Evolutionary conservation across 2,888 invertebrate species (phyloP).

Genomic region (Drosophila birchii): DNA sequence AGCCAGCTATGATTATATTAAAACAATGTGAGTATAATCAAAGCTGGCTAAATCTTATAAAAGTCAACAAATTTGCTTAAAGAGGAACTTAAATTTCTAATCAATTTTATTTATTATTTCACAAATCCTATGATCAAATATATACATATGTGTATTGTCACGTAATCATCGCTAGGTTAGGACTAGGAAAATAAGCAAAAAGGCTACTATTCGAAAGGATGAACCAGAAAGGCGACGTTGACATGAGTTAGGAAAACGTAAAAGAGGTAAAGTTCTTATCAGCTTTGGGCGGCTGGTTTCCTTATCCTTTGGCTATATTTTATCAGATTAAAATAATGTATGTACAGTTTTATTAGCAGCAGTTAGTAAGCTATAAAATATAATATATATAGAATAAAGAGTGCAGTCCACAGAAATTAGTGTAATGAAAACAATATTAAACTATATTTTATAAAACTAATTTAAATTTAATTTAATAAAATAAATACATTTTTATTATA

Average conservation of each 20-base stretch:
- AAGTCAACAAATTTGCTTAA: not conserved
- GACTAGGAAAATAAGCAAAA: not conserved
- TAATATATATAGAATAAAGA: too few relatives aligned
- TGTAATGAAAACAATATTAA: too few relatives aligned
- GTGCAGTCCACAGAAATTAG: not conserved
- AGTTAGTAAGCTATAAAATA: not conserved
- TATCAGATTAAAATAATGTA: not conserved
- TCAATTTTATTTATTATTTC: too few relatives aligned
- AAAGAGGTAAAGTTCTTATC: conserved; percentile 1
- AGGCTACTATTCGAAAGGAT: not conserved
- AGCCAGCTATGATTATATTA: not conserved
- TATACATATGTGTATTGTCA: too few relatives aligned
- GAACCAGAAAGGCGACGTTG: not conserved
- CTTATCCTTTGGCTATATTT: not conserved
- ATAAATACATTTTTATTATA: too few relatives aligned
- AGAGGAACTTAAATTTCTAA: not conserved
- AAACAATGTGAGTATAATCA: not conserved
- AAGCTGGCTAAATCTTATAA: not conserved
- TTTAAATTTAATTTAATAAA: too few relatives aligned
- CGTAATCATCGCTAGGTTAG: not conserved
- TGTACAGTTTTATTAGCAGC: not conserved
- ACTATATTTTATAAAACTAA: too few relatives aligned
- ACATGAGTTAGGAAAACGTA: conserved; percentile 6
- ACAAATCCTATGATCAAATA: too few relatives aligned
- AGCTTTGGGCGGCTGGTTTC: not conserved